A percentile compares a stretch with the other conserved stretches of the same genome.
phyloP scores from a whole-genome alignment of 2,797 vertebrate species.

The Gymnocypris eckloni region DNA sequence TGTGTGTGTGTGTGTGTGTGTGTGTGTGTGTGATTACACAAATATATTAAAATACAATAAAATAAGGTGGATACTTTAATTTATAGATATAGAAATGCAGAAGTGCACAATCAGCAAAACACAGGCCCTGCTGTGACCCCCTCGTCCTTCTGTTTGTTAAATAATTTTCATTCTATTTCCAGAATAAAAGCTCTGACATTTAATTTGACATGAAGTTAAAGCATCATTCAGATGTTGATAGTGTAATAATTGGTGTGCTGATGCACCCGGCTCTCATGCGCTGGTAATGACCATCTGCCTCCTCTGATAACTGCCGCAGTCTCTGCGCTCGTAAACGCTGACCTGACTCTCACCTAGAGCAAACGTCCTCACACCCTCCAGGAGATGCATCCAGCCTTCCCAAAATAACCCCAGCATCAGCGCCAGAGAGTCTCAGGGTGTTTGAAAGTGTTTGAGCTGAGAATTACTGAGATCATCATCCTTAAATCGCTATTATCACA shows the following conservation, averaged over 20 bases:
- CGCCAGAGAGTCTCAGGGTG: neutral
- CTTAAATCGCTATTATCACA: conserved; percentile 9
- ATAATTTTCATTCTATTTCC: conserved; percentile 2
- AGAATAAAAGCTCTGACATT: conserved; percentile 7
- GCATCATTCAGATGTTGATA: conserved; percentile 3
- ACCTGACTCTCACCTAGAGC: conserved; percentile 32
- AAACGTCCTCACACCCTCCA: conserved; percentile 29
- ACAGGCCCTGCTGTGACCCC: neutral
- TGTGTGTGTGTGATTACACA: neutral
- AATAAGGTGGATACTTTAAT: neutral
- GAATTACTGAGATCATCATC: neutral
- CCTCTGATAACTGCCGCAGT: conserved; percentile 26
- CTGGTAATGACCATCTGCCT: conserved; percentile 41
- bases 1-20: no score
- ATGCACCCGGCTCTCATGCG: conserved; percentile 1
- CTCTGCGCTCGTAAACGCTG: conserved; percentile 23
- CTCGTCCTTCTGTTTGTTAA: conserved; percentile 9
- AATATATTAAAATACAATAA: neutral
- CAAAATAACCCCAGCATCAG: conserved; percentile 26
- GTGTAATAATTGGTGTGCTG: conserved; percentile 16
- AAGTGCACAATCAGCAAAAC: neutral
- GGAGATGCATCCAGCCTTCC: conserved; percentile 6
- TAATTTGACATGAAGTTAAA: neutral
- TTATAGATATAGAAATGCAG: neutral
- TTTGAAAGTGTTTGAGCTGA: conserved; percentile 6